phyloP scores from a whole-genome alignment of 1,140 invertebrate genomes.

The Lucilia cuprina region DNA sequence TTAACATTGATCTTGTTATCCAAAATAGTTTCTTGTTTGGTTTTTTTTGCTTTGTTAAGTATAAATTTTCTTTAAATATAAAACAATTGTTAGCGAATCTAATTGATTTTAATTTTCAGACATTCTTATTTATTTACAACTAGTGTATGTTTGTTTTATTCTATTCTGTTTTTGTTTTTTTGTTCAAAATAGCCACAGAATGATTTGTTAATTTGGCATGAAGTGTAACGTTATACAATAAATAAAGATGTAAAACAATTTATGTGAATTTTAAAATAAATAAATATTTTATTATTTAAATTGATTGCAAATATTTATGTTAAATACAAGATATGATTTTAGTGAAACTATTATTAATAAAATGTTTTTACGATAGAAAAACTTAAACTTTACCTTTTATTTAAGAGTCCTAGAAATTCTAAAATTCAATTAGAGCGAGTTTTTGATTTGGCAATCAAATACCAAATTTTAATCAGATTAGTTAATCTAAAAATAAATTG shows the following conservation, averaged over 20 bases:
- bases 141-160: too few relatives aligned
- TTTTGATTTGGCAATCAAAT: too few relatives aligned
- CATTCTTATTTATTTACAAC: background rate
- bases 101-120: slow-evolving; percentile 16
- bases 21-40: background rate
- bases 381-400: too few relatives aligned
- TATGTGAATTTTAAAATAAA: too few relatives aligned
- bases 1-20: background rate
- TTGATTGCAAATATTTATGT: background rate
- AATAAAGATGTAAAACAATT: background rate
- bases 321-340: too few relatives aligned
- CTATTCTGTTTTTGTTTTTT: background rate
- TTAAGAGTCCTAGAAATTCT: too few relatives aligned
- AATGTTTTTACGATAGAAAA: too few relatives aligned
- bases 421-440: too few relatives aligned
- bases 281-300: background rate
- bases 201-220: background rate
- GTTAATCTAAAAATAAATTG: too few relatives aligned
- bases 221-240: background rate
- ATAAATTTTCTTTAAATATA: background rate
- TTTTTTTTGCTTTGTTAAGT: background rate
- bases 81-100: slow-evolving; percentile 22
- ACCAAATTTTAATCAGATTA: too few relatives aligned
- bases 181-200: slow-evolving; percentile 21
- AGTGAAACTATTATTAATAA: too few relatives aligned